Conservation (phyloP, 1,140 invertebrate species). For the Metaphire vulgaris region DNA sequence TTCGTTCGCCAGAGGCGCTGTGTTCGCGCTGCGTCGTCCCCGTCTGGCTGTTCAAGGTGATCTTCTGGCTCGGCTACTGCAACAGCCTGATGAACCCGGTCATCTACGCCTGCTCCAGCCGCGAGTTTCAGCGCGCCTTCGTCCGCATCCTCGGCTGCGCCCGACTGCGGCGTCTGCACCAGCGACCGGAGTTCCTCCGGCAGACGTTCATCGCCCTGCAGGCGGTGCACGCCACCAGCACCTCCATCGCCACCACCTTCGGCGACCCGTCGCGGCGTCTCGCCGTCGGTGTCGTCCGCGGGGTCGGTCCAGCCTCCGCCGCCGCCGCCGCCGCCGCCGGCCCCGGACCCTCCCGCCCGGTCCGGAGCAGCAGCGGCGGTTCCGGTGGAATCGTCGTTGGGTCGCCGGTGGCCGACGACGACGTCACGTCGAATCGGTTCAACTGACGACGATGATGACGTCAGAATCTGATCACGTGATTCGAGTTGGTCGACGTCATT, state of each 20-base stretch:
- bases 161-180: not conserved
- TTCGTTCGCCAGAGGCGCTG: slow-evolving; percentile 21
- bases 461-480: not conserved
- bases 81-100: slow-evolving; percentile 83
- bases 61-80: slow-evolving; percentile 66
- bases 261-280: not conserved
- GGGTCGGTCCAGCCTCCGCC: not conserved
- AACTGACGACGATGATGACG: not conserved
- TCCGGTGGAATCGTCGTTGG: too few species aligned
- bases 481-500: too few species aligned
- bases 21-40: slow-evolving; percentile 7
- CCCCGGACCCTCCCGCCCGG: too few species aligned
- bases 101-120: slow-evolving; percentile 92
- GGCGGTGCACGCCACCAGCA: not conserved
- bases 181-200: not conserved
- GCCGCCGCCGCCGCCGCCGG: too few species aligned
- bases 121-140: slow-evolving; percentile 75
- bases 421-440: not conserved
- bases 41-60: slow-evolving; percentile 32
- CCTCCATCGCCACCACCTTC: not conserved
- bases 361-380: too few species aligned
- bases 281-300: not conserved
- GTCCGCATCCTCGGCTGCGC: slow-evolving; percentile 22
- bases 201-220: not conserved
- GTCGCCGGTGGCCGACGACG: not conserved